Evolutionary conservation across 2,113 vertebrate species (phyloP).

Genomic region (Melanerpes formicivorus): DNA sequence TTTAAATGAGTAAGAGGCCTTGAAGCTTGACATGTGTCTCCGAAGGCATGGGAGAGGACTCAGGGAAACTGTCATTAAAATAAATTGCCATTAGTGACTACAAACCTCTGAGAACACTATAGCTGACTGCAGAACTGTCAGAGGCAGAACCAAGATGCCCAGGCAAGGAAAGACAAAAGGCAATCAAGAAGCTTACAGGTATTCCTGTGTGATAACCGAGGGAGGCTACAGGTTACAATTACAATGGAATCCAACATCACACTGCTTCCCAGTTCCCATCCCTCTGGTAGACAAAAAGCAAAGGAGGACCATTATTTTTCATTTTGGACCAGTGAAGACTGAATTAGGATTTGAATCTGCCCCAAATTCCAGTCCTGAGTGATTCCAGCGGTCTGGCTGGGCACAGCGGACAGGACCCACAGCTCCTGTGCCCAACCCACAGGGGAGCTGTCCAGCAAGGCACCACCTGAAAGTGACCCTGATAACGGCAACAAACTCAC

Average conservation of each 20-base stretch:
- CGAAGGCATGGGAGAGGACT: background rate
- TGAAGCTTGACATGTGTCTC: background rate
- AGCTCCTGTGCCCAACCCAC: background rate
- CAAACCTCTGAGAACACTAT: background rate
- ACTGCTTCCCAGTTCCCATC: background rate
- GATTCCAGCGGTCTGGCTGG: background rate
- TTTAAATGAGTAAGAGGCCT: background rate
- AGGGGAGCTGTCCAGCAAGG: constrained; percentile 43
- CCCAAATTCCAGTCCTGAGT: background rate
- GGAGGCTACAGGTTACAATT: background rate
- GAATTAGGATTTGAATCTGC: background rate
- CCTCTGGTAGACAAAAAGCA: background rate
- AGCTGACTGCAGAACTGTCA: background rate
- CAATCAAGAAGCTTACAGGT: background rate
- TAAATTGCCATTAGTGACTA: background rate
- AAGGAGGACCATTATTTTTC: background rate
- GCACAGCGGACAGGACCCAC: background rate
- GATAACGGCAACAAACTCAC: background rate
- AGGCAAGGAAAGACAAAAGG: background rate
- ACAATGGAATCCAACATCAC: background rate
- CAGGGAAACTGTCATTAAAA: background rate
- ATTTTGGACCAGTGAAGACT: background rate
- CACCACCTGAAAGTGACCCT: background rate
- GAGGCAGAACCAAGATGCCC: background rate
- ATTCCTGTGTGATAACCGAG: background rate